phyloP scores from a whole-genome alignment of 1,140 invertebrate species.

The Drosophila sp. region DNA sequence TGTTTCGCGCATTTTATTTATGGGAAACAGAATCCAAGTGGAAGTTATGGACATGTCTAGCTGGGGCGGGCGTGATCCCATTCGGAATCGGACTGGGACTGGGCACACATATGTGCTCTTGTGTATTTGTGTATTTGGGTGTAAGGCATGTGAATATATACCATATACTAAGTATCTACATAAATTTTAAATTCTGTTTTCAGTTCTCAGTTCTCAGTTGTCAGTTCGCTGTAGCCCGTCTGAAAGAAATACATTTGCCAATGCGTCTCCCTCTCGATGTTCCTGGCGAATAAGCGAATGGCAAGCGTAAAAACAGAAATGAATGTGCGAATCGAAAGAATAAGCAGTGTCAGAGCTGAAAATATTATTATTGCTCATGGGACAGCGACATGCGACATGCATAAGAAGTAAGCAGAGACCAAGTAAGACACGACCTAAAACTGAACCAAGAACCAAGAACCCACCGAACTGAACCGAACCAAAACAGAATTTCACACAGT shows the following conservation, averaged over 20 bases:
- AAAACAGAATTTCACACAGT: not conserved
- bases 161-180: slow-evolving; percentile 40
- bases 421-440: not conserved
- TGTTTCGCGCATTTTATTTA: slow-evolving; percentile 72
- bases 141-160: not conserved
- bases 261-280: slow-evolving; percentile 23
- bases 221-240: too few species aligned
- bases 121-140: too few species aligned
- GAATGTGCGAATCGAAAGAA: slow-evolving; percentile 74
- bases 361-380: slow-evolving; percentile 80
- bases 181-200: slow-evolving; percentile 72
- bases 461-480: slow-evolving; percentile 5
- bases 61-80: slow-evolving; percentile 2
- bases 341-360: slow-evolving; percentile 57
- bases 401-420: slow-evolving; percentile 64
- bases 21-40: slow-evolving; percentile 55
- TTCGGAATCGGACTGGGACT: slow-evolving; percentile 23
- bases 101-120: slow-evolving; percentile 38
- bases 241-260: not conserved
- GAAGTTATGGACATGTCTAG: slow-evolving; percentile 55
- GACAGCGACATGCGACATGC: slow-evolving; percentile 80
- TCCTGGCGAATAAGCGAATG: slow-evolving; percentile 57
- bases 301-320: slow-evolving; percentile 53
- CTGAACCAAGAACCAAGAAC: slow-evolving; percentile 1
- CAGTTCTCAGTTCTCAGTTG: slow-evolving; percentile 1